Percentiles rank a stretch among this genome's conserved stretches.
These are phyloP conservation scores for Meandrusa payeni DNA, from an alignment of 2,888 invertebrate species.

Conservation along the genomic window DNA sequence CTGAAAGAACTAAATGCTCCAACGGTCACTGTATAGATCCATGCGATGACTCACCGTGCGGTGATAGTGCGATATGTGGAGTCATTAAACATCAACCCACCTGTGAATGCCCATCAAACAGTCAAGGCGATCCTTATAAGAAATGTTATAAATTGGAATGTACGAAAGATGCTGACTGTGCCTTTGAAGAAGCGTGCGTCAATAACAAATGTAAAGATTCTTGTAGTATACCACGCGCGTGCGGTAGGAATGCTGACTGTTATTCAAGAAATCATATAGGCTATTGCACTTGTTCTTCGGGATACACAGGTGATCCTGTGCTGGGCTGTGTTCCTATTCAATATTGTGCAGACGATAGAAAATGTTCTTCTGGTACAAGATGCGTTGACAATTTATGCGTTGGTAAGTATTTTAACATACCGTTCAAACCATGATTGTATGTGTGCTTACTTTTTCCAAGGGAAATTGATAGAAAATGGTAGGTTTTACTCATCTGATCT, in stretches of 20 bases:
- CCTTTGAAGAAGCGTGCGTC: conserved; percentile 86
- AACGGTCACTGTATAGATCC: conserved; percentile 89
- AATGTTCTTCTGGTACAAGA: conserved; percentile 91
- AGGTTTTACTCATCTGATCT: too few relatives aligned
- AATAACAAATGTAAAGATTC: conserved; percentile 91
- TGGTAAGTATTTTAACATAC: conserved; percentile 66
- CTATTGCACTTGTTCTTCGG: conserved; percentile 90
- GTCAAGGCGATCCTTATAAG: conserved; percentile 87
- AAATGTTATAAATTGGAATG: conserved; percentile 90
- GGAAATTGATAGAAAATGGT: too few relatives aligned
- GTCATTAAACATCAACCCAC: conserved; percentile 85
- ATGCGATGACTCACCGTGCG: conserved; percentile 85
- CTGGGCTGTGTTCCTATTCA: conserved; percentile 91
- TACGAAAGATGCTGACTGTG: conserved; percentile 88
- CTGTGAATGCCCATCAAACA: conserved; percentile 88
- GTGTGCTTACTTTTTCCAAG: too few relatives aligned
- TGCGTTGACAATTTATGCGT: conserved; percentile 91
- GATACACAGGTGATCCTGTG: conserved; percentile 92
- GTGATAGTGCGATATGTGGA: conserved; percentile 87
- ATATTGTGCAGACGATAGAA: conserved; percentile 89
- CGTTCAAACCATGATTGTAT: background rate
- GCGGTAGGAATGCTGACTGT: conserved; percentile 90
- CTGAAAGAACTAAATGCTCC: conserved; percentile 86
- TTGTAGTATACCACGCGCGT: conserved; percentile 89
- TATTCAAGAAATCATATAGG: conserved; percentile 88